Base-by-base conservation (phyloP, 2,888 invertebrate species). In the Andrena bicolor region DNA sequence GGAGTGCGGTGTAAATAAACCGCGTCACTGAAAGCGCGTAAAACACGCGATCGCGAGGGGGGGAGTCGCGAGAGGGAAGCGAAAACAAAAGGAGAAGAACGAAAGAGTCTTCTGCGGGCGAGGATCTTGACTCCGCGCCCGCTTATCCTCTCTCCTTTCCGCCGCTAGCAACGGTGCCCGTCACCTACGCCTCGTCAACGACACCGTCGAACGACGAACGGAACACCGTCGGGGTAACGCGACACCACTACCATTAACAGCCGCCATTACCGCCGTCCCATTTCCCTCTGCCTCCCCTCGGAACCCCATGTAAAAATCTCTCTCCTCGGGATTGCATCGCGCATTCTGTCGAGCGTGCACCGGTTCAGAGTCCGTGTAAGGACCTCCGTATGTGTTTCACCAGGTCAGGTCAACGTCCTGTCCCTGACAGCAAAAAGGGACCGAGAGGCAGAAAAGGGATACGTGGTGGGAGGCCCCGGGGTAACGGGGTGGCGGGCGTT, bases 371-470 rank as follows among this genome's bases (percentile, higher is more conserved):
- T 88, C 84, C 87, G 87, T 90, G 87, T 90, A 90, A 91, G 91
- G 90, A 91, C 89, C 89, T 86, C 90, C 92, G 89, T 92, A 92
- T 92, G 92, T 94, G 93, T 94, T 90, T 94, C 94, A 94, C 94
- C 94, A 93, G 94, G 94, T 93, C 94, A 94, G 94, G 94, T 94
- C 94, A 93, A 94, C 91, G 94, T 92, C 93, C 94, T 93, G 90
- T 88, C 89, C 88, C 90, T 87, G 84, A 64, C 80, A 70, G 78
- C 63, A 73, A 84, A 64, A 82, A 61, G 80, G 81, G 76, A 81
- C 76, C 71, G 84, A 66, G 82, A 74, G 81, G 80, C 70, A 79
- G 71, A 76, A 61, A 86, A 66, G 74, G 71, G 49, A 63, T 16
- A 20, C 49, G 63, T 66, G 72, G 61, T 28, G 77, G 60, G 76